Base-by-base conservation (phyloP, 2,113 vertebrate genomes). In the Phylloscopus whistleri region DNA sequence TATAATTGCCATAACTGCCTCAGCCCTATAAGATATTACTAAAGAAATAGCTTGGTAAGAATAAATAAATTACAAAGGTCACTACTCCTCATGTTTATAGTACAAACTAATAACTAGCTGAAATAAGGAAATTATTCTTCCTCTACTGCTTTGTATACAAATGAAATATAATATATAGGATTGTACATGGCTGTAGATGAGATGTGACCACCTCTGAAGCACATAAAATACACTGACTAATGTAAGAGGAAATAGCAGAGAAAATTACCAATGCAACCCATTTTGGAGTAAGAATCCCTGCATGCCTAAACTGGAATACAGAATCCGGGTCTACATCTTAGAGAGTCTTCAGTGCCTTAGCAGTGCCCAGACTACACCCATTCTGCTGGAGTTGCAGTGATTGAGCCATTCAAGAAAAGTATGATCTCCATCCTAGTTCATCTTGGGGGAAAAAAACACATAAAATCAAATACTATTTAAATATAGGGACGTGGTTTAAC, bases 21-120 rank as follows among this genome's bases (percentile, higher is more conserved):
- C 77, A 87, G 27, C 31, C 35, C 41, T 87, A 9, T 83, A 95
- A 95, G 74, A 88, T 91, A 94, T 83, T 87, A 87, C 76, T 90
- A 78, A 93, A 88, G 63, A 89, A 95, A 96, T 52, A 81, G 59
- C 84, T 69, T 92, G 41, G 80, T 85, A 89, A 95, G 84, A 89
- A 79, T 84, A 94, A 95, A 96, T 89, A 93, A 96, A 96, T 94
- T 90, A 84, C 51, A 94, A 82, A 95, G 94, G 82, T 85, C 85
- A 92, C 46, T 80, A 94, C 21, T 16, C 21, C 63, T 96, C 85
- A 67, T 82, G 48, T 81, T 93, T 90, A 77, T 51, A 90, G 75
- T 28, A 70, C 59, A 85, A 83, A 77, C 53, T 83, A 95, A 89
- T 91, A 91, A 92, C 39, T 37, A 93, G 37, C 35, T 93, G 72